Percentiles rank a stretch among this genome's conserved stretches.
phyloP scores from a whole-genome alignment of 2,113 vertebrate species.

The Elachura formosa region DNA sequence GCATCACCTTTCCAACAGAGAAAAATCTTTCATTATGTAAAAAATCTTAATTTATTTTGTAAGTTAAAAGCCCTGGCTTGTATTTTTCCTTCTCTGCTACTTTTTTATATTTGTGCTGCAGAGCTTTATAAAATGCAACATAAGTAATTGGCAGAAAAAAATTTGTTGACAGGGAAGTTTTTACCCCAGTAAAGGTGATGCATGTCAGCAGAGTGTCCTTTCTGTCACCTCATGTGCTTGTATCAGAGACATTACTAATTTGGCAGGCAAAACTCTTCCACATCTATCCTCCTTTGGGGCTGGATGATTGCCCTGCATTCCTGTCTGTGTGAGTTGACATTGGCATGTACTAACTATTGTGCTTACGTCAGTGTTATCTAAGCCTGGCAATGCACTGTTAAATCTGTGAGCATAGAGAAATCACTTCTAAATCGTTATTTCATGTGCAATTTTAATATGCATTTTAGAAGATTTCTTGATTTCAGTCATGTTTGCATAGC shows the following conservation, averaged over 20 bases:
- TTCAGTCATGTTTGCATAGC: background rate
- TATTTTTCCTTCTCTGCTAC: background rate
- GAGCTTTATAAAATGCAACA: background rate
- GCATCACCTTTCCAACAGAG: background rate
- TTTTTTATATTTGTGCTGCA: background rate
- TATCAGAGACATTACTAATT: background rate
- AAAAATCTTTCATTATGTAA: background rate
- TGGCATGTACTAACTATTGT: background rate
- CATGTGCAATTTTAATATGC: background rate
- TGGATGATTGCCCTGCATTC: slow-evolving; percentile 30
- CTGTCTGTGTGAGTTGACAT: slow-evolving; percentile 6
- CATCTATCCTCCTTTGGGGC: background rate
- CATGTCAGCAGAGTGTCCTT: background rate
- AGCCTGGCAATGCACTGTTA: background rate
- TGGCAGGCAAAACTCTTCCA: slow-evolving; percentile 40
- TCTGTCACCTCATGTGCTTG: background rate
- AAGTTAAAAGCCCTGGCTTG: background rate
- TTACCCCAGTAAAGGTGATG: background rate
- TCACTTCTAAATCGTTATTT: background rate
- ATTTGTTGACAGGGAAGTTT: background rate
- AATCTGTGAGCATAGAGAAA: background rate
- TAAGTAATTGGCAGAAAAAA: background rate
- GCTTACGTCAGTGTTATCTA: slow-evolving; percentile 20
- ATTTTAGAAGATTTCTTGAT: background rate
- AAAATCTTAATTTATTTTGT: background rate